These are phyloP conservation scores for Acleris sparsana DNA, from an alignment of 2,888 invertebrate species.

Conservation along the genomic window DNA sequence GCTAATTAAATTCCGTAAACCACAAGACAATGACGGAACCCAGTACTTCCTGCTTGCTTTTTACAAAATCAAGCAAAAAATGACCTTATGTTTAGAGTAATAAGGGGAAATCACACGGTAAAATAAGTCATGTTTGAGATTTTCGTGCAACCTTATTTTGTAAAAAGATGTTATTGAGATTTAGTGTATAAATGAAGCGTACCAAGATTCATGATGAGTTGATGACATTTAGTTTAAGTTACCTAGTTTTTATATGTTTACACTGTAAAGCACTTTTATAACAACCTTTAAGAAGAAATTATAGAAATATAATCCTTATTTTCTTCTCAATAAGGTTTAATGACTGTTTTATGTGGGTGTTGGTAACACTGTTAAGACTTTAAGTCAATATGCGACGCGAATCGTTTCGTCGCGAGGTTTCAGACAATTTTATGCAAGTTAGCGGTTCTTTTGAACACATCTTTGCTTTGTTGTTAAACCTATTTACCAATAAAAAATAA, in stretches of 20 bases:
- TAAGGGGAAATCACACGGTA: conserved; percentile 12
- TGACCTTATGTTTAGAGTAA: neutral
- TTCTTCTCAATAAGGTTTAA: neutral
- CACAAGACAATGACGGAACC: conserved; percentile 38
- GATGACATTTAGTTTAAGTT: neutral
- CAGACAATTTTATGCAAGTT: conserved; percentile 51
- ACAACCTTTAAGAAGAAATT: neutral
- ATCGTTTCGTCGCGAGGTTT: conserved; percentile 54
- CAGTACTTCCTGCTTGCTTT: conserved; percentile 28
- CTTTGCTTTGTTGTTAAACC: neutral
- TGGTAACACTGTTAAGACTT: conserved; percentile 43
- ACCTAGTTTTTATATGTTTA: conserved; percentile 37
- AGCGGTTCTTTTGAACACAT: conserved; percentile 21
- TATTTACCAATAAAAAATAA: neutral
- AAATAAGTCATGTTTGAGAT: conserved; percentile 1
- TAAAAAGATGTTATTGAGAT: conserved; percentile 3
- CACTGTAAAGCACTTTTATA: conserved; percentile 38
- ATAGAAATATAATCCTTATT: neutral
- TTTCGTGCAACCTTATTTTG: neutral
- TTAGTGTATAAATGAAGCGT: conserved; percentile 5
- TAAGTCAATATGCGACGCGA: conserved; percentile 43
- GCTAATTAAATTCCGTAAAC: conserved; percentile 33
- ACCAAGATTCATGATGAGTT: neutral
- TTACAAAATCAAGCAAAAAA: conserved; percentile 15
- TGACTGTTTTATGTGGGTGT: conserved; percentile 1